Conservation (phyloP, 2,113 vertebrate species). For the Actinemys pallida region DNA sequence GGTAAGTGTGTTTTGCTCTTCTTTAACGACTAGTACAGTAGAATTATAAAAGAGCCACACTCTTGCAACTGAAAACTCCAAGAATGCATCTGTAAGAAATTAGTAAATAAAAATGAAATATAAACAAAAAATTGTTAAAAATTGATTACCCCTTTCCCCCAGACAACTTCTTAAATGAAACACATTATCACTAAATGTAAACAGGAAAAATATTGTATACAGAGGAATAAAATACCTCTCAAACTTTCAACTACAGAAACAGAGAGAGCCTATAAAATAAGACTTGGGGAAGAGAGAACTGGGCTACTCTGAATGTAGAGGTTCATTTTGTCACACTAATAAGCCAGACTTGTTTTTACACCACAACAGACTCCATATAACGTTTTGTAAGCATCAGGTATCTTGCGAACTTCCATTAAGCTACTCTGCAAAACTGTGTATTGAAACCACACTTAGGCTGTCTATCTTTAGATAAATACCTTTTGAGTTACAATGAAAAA, state of each 20-base stretch:
- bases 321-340: not conserved
- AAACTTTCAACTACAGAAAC: not conserved
- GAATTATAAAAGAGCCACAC: constrained; percentile 61
- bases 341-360: not conserved
- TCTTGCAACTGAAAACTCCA: constrained; percentile 24
- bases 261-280: not conserved
- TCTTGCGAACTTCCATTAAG: not conserved
- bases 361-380: not conserved
- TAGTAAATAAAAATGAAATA: constrained; percentile 54
- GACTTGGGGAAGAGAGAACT: not conserved
- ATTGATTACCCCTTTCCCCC: not conserved
- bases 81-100: constrained; percentile 61
- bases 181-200: not conserved
- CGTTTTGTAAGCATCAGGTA: not conserved
- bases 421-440: not conserved
- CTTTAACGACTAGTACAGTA: constrained; percentile 50
- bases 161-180: not conserved
- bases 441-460: not conserved
- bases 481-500: not conserved
- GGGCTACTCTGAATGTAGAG: not conserved
- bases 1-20: constrained; percentile 65
- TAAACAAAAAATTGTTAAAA: not conserved
- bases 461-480: not conserved
- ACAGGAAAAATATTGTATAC: not conserved
- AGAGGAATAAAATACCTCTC: not conserved